Evolutionary conservation across 1,140 invertebrate species (phyloP).

Genomic region (Brachionus rotundiformis): DNA sequence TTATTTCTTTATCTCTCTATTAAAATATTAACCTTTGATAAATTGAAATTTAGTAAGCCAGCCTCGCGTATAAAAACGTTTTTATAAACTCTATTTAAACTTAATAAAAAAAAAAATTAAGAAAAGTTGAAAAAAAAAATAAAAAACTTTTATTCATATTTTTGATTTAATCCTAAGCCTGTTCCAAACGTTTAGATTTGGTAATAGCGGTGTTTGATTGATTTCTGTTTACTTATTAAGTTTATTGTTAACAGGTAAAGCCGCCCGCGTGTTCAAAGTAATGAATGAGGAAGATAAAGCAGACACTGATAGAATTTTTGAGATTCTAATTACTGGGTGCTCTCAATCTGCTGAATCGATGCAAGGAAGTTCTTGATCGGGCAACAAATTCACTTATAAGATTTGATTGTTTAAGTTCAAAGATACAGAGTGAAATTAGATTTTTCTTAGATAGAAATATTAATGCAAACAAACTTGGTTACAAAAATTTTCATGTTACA

Average conservation of each 20-base stretch:
- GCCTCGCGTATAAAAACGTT: too few relatives aligned
- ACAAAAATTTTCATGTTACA: neutral
- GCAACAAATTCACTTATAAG: conserved; percentile 9
- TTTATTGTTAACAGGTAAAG: neutral
- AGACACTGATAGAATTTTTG: neutral
- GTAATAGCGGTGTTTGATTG: too few relatives aligned
- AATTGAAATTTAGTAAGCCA: too few relatives aligned
- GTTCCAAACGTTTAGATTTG: too few relatives aligned
- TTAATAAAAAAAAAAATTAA: too few relatives aligned
- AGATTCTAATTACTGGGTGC: neutral
- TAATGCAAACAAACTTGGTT: neutral
- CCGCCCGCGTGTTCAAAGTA: neutral
- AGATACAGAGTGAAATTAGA: neutral
- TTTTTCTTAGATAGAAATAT: neutral
- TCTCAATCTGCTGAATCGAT: neutral
- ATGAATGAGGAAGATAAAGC: neutral
- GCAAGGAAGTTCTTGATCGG: neutral
- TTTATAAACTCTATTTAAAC: too few relatives aligned
- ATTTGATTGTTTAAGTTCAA: neutral
- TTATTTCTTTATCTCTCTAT: too few relatives aligned
- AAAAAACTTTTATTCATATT: too few relatives aligned
- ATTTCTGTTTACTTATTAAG: too few relatives aligned
- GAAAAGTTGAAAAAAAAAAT: too few relatives aligned
- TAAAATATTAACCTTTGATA: too few relatives aligned
- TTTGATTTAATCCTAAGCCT: too few relatives aligned